A percentile compares a stretch with the other conserved stretches of the same genome.
Conservation (phyloP, 1,140 invertebrate genomes). For the Drosophila orosa region DNA sequence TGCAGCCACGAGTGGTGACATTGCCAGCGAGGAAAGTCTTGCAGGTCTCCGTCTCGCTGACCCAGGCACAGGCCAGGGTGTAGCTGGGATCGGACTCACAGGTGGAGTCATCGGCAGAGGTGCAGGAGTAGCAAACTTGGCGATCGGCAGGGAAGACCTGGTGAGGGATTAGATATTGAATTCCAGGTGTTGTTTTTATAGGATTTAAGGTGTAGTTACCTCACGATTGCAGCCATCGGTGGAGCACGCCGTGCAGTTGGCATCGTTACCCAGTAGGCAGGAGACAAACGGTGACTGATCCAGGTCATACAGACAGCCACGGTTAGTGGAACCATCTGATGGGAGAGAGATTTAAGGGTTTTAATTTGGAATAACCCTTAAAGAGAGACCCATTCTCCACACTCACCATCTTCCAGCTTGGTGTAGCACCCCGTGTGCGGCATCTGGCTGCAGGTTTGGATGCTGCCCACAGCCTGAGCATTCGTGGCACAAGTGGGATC, state of each 20-base stretch:
- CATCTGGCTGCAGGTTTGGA: conserved; percentile 56
- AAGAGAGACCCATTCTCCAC: not conserved
- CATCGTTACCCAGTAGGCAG: conserved; percentile 63
- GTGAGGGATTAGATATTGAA: accelerated
- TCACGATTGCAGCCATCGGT: conserved; percentile 73
- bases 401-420: conserved; percentile 43
- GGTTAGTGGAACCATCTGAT: conserved; percentile 69
- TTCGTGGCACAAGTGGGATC: conserved; percentile 63
- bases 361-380: not conserved
- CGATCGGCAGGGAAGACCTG: conserved; percentile 75
- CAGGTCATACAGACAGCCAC: conserved; percentile 72
- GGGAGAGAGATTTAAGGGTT: not conserved
- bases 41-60: conserved; percentile 64
- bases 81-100: conserved; percentile 65
- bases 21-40: conserved; percentile 55
- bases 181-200: not conserved
- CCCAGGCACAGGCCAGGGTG: conserved; percentile 44
- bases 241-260: conserved; percentile 58
- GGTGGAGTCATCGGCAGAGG: conserved; percentile 61
- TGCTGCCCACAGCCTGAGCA: conserved; percentile 46
- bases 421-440: conserved; percentile 71
- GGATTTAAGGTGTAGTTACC: conserved; percentile 15
- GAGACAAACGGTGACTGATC: conserved; percentile 53
- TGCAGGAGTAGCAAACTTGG: conserved; percentile 68
- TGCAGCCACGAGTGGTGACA: conserved; percentile 72